phyloP scores from a whole-genome alignment of 2,113 vertebrate species.

The Phainopepla nitens region DNA sequence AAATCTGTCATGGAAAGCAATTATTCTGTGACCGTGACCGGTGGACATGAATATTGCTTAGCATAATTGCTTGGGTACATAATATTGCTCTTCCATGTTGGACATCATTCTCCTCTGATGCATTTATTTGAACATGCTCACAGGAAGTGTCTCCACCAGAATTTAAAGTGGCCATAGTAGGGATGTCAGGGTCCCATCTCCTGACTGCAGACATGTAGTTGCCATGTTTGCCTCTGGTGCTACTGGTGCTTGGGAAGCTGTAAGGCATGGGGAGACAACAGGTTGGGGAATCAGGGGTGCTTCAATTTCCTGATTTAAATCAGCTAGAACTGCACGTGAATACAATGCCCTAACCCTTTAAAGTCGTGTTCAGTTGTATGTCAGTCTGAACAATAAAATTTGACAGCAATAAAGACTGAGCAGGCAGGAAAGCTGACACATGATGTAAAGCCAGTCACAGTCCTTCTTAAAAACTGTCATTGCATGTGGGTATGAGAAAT shows the following conservation, averaged over 20 bases:
- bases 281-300: neutral
- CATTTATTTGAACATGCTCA: neutral
- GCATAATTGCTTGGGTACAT: neutral
- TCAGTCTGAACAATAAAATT: conserved; percentile 1
- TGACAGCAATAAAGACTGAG: conserved; percentile 13
- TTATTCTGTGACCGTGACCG: neutral
- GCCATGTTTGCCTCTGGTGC: neutral
- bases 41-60: neutral
- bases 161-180: neutral
- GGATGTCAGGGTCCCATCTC: neutral
- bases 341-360: neutral
- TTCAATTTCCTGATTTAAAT: neutral
- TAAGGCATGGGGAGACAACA: neutral
- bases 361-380: neutral
- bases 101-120: neutral
- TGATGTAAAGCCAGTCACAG: neutral
- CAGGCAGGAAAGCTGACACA: neutral
- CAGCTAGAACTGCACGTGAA: neutral
- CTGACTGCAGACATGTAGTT: neutral
- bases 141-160: neutral
- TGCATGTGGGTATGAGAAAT: neutral
- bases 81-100: neutral
- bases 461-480: neutral
- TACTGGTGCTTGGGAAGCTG: neutral
- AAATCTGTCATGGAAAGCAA: neutral